Conservation (phyloP, 2,888 invertebrate genomes). For the Microplitis deprimator region DNA sequence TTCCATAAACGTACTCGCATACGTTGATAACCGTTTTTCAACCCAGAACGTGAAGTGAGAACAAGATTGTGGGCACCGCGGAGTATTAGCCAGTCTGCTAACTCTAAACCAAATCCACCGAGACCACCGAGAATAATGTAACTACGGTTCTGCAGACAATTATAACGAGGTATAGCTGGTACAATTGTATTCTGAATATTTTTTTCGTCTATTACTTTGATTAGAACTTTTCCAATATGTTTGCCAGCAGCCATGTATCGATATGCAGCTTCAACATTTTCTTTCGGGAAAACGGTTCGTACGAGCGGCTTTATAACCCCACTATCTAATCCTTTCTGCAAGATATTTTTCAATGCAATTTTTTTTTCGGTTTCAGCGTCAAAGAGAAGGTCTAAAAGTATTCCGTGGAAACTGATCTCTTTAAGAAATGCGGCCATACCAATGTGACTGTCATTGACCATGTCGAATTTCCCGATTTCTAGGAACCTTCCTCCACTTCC, state of each 20-base stretch:
- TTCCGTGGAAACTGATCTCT: constrained; percentile 83
- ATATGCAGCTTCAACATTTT: constrained; percentile 83
- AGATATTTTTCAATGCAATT: constrained; percentile 72
- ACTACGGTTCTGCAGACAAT: constrained; percentile 72
- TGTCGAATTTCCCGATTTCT: constrained; percentile 90
- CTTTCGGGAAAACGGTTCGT: constrained; percentile 76
- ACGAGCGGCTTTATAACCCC: constrained; percentile 82
- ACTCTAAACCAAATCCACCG: constrained; percentile 93
- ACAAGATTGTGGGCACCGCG: constrained; percentile 86
- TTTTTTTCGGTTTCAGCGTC: constrained; percentile 73
- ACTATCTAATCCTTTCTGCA: constrained; percentile 77
- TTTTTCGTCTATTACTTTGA: constrained; percentile 60
- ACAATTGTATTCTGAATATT: constrained; percentile 55
- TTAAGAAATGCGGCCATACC: constrained; percentile 80
- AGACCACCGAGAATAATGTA: constrained; percentile 85
- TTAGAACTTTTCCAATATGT: constrained; percentile 83
- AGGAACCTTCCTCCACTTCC: constrained; percentile 80
- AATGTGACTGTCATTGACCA: constrained; percentile 78
- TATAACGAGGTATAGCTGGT: constrained; percentile 72
- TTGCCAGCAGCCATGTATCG: constrained; percentile 79
- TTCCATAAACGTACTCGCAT: constrained; percentile 80
- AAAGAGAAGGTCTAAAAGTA: constrained; percentile 82
- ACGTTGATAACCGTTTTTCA: constrained; percentile 87
- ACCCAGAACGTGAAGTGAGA: constrained; percentile 85
- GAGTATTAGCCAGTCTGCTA: constrained; percentile 88